Evolutionary conservation across 1,140 invertebrate genomes (phyloP).

Genomic region (Dolichoris vasculosae): DNA sequence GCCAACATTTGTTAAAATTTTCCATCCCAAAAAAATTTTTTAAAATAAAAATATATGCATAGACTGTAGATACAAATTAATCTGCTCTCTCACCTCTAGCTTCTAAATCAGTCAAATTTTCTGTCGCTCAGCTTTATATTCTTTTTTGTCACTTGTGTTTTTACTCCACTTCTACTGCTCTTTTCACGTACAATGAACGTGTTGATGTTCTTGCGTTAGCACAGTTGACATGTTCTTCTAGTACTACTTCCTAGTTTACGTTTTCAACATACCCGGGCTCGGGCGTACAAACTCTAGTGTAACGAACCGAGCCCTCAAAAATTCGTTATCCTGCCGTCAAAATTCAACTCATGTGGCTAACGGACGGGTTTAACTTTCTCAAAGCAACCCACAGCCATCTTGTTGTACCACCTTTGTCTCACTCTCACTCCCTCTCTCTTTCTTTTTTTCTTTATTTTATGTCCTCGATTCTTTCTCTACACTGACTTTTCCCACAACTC

Average conservation of each 20-base stretch:
- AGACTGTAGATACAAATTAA: neutral
- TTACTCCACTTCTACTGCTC: neutral
- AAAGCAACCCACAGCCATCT: slow-evolving; percentile 66
- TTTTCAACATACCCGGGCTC: neutral
- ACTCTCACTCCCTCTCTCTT: slow-evolving; percentile 34
- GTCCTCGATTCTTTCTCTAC: slow-evolving; percentile 11
- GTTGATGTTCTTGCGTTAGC: slow-evolving; percentile 7
- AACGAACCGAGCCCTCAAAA: slow-evolving; percentile 10
- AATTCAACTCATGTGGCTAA: neutral
- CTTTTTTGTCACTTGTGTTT: neutral
- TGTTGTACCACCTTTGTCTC: slow-evolving; percentile 61
- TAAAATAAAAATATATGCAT: neutral
- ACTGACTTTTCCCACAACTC: neutral
- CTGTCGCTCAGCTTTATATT: neutral
- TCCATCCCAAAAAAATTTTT: too few species aligned
- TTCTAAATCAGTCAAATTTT: slow-evolving; percentile 19
- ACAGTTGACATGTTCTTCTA: slow-evolving; percentile 21
- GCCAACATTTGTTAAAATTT: too few species aligned
- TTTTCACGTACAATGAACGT: slow-evolving; percentile 15
- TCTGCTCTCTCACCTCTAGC: slow-evolving; percentile 8
- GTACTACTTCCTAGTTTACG: neutral
- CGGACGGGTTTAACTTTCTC: slow-evolving; percentile 48
- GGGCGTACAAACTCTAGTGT: slow-evolving; percentile 35
- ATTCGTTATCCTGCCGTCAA: neutral
- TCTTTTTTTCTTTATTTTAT: slow-evolving; percentile 15